Conservation (phyloP, 2,888 invertebrate genomes). For the Plebejus melissa region DNA sequence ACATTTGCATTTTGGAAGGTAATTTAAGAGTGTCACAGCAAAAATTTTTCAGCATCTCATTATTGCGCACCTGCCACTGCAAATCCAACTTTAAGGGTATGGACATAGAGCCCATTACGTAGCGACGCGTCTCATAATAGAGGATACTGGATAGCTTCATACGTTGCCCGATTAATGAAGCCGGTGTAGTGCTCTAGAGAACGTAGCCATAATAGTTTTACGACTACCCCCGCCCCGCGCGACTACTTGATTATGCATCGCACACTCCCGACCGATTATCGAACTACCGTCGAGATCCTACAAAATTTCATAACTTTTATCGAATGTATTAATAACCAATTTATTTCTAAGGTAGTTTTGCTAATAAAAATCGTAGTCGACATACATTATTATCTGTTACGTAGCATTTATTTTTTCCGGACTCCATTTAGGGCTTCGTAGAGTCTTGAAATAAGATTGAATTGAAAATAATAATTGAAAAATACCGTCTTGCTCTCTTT, state of each 20-base stretch:
- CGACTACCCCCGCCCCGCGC: slow-evolving; percentile 51
- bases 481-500: too few relatives aligned
- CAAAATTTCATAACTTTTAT: slow-evolving; percentile 50
- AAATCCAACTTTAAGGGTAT: neutral
- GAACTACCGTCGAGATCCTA: slow-evolving; percentile 71
- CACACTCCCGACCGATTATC: slow-evolving; percentile 72
- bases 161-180: slow-evolving; percentile 76
- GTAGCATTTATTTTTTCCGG: neutral
- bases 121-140: slow-evolving; percentile 59
- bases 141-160: slow-evolving; percentile 64
- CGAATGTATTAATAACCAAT: slow-evolving; percentile 27
- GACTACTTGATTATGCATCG: slow-evolving; percentile 75
- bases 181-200: slow-evolving; percentile 65
- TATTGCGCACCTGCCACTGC: neutral
- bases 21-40: slow-evolving; percentile 12
- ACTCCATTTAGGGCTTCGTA: neutral
- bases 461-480: too few relatives aligned
- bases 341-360: neutral
- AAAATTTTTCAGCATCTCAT: slow-evolving; percentile 1
- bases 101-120: slow-evolving; percentile 8
- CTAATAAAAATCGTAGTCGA: neutral
- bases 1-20: neutral
- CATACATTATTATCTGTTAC: neutral
- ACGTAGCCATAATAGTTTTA: slow-evolving; percentile 76
- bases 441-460: too few relatives aligned